Evolutionary conservation across 2,888 invertebrate species (phyloP).

Genomic region (Tetheella fluctuosa): DNA sequence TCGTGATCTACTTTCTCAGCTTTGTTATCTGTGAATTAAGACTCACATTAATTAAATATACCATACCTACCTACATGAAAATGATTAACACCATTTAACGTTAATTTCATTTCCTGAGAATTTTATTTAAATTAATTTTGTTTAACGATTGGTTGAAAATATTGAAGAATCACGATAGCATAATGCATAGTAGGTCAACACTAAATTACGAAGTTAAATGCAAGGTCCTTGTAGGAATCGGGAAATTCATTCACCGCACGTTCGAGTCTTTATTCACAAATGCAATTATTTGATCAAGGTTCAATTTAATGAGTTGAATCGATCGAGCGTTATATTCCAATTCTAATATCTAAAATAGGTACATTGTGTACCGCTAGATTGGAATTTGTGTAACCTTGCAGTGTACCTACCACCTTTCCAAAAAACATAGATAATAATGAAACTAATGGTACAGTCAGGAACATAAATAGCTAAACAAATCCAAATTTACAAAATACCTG

Average conservation of each 20-base stretch:
- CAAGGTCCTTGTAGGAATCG: slow-evolving; percentile 29
- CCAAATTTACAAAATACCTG: too few relatives aligned
- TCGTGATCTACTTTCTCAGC: not conserved
- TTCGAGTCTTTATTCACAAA: slow-evolving; percentile 16
- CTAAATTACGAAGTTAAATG: not conserved
- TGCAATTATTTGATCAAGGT: slow-evolving; percentile 33
- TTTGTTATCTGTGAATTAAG: not conserved
- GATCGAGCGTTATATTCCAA: not conserved
- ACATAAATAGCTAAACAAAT: not conserved
- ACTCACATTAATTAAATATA: too few relatives aligned
- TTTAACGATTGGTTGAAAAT: not conserved
- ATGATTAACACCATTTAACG: too few relatives aligned
- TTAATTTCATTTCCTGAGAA: too few relatives aligned
- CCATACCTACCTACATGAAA: too few relatives aligned
- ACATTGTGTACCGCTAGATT: not conserved
- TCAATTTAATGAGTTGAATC: slow-evolving; percentile 13
- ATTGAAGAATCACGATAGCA: not conserved
- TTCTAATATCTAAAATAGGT: not conserved
- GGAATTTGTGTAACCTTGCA: slow-evolving; percentile 10
- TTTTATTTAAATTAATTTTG: too few relatives aligned
- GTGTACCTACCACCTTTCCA: too few relatives aligned
- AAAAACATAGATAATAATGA: too few relatives aligned
- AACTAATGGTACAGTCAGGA: too few relatives aligned
- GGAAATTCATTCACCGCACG: slow-evolving; percentile 25
- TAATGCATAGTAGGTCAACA: not conserved